These are phyloP conservation scores for Falco naumanni DNA, from an alignment of 2,797 vertebrate genomes.

Conservation along the genomic window DNA sequence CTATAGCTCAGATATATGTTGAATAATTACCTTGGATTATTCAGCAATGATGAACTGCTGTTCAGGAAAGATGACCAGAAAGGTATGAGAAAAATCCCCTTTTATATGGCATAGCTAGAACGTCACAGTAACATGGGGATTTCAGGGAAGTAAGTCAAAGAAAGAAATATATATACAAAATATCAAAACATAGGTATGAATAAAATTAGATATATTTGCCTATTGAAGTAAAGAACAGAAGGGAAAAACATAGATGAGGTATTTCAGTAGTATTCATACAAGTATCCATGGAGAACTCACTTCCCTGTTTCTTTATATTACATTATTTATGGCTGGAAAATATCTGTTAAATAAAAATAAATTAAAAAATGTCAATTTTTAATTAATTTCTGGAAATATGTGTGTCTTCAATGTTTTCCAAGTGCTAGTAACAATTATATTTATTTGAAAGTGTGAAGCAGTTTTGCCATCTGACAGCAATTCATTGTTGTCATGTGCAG, in stretches of 20 bases:
- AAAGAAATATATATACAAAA: background rate
- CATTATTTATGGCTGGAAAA: background rate
- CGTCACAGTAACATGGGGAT: background rate
- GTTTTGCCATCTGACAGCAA: background rate
- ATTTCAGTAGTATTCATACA: background rate
- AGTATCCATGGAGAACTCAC: background rate
- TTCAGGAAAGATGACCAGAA: background rate
- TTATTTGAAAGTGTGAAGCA: background rate
- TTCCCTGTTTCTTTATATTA: background rate
- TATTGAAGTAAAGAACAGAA: background rate
- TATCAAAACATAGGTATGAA: background rate
- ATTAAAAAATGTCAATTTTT: background rate
- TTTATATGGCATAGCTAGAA: background rate
- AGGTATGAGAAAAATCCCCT: background rate
- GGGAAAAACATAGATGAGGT: background rate
- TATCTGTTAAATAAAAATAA: background rate
- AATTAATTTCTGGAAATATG: background rate
- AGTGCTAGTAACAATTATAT: background rate
- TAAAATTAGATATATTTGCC: background rate
- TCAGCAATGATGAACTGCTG: background rate
- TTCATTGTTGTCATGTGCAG: background rate
- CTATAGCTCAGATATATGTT: background rate
- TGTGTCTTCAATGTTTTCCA: background rate
- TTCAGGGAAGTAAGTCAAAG: background rate
- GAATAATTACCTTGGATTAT: background rate